A percentile compares a stretch with the other conserved stretches of the same genome.
These are phyloP conservation scores for Hirtodrosophila trivittata DNA, from an alignment of 2,888 invertebrate genomes.

Conservation along the genomic window DNA sequence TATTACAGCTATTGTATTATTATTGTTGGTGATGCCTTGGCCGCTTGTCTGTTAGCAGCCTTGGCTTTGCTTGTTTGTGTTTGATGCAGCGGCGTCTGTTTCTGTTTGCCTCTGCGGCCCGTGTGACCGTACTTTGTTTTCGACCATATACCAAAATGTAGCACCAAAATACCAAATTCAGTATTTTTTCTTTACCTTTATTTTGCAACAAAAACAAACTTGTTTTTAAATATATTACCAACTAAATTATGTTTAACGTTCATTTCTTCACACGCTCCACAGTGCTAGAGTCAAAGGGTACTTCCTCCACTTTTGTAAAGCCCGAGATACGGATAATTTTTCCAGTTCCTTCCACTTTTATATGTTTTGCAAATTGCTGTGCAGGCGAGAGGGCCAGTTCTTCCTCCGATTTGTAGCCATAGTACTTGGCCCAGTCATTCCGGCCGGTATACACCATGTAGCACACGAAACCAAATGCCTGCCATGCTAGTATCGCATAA, in stretches of 20 bases:
- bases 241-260: constrained; percentile 18
- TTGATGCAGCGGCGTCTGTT: constrained; percentile 59
- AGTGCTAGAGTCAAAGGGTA: constrained; percentile 65
- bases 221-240: constrained; percentile 21
- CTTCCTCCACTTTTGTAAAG: constrained; percentile 75
- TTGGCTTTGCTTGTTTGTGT: constrained; percentile 52
- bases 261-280: constrained; percentile 50
- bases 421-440: constrained; percentile 88
- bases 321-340: constrained; percentile 82
- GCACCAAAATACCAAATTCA: constrained; percentile 7
- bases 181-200: constrained; percentile 28
- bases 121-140: constrained; percentile 40
- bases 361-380: constrained; percentile 74
- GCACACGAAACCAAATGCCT: constrained; percentile 88
- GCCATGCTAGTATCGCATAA: constrained; percentile 89
- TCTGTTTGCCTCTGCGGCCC: constrained; percentile 41
- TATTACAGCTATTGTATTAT: constrained; percentile 15
- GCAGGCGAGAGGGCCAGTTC: constrained; percentile 85
- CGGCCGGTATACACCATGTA: constrained; percentile 87
- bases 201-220: constrained; percentile 39
- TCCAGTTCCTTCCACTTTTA: constrained; percentile 81
- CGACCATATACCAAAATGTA: constrained; percentile 16
- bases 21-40: constrained; percentile 22
- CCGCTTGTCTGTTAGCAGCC: constrained; percentile 41
- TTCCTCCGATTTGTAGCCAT: constrained; percentile 87